These are phyloP conservation scores for Syngnathus acus DNA, from an alignment of 2,797 vertebrate genomes.

Conservation along the genomic window DNA sequence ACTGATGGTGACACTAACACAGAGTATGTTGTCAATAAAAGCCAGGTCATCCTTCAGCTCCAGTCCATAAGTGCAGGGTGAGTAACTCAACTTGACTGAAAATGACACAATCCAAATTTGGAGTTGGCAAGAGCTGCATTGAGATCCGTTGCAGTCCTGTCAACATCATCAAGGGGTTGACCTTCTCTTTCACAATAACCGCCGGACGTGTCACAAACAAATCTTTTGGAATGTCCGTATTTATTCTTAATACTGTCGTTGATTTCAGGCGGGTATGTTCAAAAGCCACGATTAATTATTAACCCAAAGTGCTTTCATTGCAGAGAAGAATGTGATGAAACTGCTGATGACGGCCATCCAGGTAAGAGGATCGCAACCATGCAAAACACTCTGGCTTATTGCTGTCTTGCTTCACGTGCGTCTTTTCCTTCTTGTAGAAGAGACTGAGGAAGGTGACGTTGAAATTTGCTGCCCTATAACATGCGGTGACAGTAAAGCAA, in stretches of 20 bases:
- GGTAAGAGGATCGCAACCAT: slow-evolving; percentile 43
- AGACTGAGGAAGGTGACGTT: slow-evolving; percentile 64
- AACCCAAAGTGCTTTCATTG: slow-evolving; percentile 16
- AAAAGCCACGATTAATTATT: slow-evolving; percentile 3
- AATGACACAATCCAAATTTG: background rate
- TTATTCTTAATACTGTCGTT: no score
- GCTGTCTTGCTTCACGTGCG: background rate
- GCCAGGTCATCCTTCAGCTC: slow-evolving; percentile 91
- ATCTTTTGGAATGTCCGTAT: no score
- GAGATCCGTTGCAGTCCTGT: no score
- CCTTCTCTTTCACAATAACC: no score
- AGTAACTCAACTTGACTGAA: slow-evolving; percentile 31
- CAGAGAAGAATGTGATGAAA: slow-evolving; percentile 83
- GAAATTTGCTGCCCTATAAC: slow-evolving; percentile 94
- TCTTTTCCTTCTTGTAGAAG: slow-evolving; percentile 34
- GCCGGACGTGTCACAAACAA: no score
- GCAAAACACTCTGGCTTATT: background rate
- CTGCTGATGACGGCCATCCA: slow-evolving; percentile 78
- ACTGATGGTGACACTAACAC: slow-evolving; percentile 72
- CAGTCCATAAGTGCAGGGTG: slow-evolving; percentile 86
- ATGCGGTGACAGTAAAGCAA: slow-evolving; percentile 93
- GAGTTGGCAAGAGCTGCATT: no score
- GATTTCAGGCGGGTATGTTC: no score
- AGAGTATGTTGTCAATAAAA: slow-evolving; percentile 82
- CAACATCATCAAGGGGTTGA: no score